Conservation (phyloP, 2,888 invertebrate genomes). For the Chesias legatella region DNA sequence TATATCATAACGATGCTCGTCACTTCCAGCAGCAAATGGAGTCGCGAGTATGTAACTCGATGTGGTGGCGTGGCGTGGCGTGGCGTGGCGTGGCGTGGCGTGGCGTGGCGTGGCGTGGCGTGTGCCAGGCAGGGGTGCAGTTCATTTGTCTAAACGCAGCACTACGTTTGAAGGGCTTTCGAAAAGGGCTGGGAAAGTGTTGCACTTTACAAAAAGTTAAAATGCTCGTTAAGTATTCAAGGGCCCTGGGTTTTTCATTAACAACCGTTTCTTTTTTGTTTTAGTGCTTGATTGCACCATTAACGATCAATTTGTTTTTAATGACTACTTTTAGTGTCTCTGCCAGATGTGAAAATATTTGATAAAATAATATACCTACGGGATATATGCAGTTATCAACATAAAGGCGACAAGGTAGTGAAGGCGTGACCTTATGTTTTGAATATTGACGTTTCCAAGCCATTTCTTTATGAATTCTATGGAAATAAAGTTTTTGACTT, state of each 20-base stretch:
- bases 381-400: too few species aligned
- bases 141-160: constrained; percentile 79
- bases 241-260: constrained; percentile 46
- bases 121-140: constrained; percentile 72
- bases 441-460: too few species aligned
- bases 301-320: constrained; percentile 22
- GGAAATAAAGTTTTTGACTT: too few species aligned
- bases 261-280: constrained; percentile 52
- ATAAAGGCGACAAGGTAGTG: too few species aligned
- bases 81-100: too few species aligned
- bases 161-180: constrained; percentile 62
- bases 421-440: too few species aligned
- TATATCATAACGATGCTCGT: too few species aligned
- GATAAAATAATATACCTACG: too few species aligned
- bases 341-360: neutral
- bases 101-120: constrained; percentile 44
- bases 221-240: constrained; percentile 55
- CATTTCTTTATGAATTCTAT: too few species aligned
- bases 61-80: too few species aligned
- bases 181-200: constrained; percentile 73
- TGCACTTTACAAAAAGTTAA: constrained; percentile 78
- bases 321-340: constrained; percentile 3
- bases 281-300: constrained; percentile 41
- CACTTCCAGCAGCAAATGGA: too few species aligned
- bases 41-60: too few species aligned